A percentile compares a stretch with the other conserved stretches of the same genome.
phyloP scores from a whole-genome alignment of 2,888 invertebrate species.

The Hedya salicella region DNA sequence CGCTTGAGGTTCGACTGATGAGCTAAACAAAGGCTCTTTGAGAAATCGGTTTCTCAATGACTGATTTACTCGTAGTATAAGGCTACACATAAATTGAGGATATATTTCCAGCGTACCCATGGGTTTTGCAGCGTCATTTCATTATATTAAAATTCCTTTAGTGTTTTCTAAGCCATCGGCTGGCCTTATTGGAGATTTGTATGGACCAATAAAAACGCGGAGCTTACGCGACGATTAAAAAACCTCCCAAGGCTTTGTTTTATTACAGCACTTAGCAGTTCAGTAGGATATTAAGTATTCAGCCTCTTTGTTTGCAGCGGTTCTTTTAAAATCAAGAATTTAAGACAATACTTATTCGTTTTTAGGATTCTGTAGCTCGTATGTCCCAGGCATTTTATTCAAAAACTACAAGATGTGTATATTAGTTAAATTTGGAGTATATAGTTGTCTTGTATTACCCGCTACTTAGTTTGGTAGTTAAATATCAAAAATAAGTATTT shows the following conservation, averaged over 20 bases:
- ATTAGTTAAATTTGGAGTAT: too few relatives aligned
- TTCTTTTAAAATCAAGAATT: background rate
- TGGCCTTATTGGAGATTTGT: slow-evolving; percentile 6
- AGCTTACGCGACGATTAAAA: slow-evolving; percentile 12
- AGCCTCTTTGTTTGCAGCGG: background rate
- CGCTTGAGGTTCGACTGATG: background rate
- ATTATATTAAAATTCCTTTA: slow-evolving; percentile 2
- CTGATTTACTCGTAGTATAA: background rate
- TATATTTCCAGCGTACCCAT: background rate
- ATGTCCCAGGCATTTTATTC: too few relatives aligned
- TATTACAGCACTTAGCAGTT: slow-evolving; percentile 27
- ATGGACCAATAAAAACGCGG: slow-evolving; percentile 16
- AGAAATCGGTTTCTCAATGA: background rate
- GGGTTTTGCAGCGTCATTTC: slow-evolving; percentile 1
- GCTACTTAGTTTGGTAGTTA: too few relatives aligned
- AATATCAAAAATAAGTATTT: too few relatives aligned
- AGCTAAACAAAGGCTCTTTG: background rate
- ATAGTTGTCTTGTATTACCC: too few relatives aligned
- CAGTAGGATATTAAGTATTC: background rate
- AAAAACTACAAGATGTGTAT: too few relatives aligned
- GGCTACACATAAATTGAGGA: background rate
- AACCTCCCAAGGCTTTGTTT: slow-evolving; percentile 2
- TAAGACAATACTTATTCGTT: background rate
- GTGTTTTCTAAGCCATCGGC: background rate
- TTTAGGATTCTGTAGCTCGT: too few relatives aligned